A percentile compares a stretch with the other conserved stretches of the same genome.
These are phyloP conservation scores for Leucoptera coffeella DNA, from an alignment of 2,888 invertebrate species.

Conservation along the genomic window DNA sequence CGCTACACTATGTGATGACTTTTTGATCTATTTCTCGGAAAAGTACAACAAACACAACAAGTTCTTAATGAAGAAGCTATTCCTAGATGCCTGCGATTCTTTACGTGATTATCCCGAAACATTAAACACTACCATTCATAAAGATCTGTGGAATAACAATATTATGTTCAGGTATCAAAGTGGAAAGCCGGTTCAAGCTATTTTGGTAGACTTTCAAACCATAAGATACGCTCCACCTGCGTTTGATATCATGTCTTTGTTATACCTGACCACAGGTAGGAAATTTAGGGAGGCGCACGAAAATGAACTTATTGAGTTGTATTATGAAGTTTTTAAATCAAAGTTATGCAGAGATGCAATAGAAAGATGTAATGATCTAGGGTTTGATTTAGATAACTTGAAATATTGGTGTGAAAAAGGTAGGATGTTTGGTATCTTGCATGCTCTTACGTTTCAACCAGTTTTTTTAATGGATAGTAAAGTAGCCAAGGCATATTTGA, in stretches of 20 bases:
- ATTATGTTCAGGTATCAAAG: slow-evolving; percentile 22
- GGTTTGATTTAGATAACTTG: slow-evolving; percentile 13
- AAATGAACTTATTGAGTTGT: slow-evolving; percentile 13
- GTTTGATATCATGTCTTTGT: slow-evolving; percentile 16
- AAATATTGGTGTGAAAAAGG: slow-evolving; percentile 13
- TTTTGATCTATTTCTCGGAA: slow-evolving; percentile 17
- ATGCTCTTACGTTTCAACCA: slow-evolving; percentile 11
- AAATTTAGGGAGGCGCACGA: slow-evolving; percentile 18
- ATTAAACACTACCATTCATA: slow-evolving; percentile 26
- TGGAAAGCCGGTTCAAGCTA: slow-evolving; percentile 14
- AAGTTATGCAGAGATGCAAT: slow-evolving; percentile 13
- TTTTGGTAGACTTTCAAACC: slow-evolving; percentile 31
- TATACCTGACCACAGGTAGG: slow-evolving; percentile 20
- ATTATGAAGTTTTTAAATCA: slow-evolving; percentile 16
- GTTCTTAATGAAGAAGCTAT: too few species aligned
- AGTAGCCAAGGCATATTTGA: slow-evolving; percentile 12
- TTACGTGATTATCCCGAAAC: too few species aligned
- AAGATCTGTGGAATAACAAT: too few species aligned
- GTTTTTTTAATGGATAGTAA: slow-evolving; percentile 14
- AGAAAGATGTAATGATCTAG: slow-evolving; percentile 12
- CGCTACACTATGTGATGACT: slow-evolving; percentile 18
- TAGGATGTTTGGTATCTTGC: slow-evolving; percentile 14
- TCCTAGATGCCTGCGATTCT: too few species aligned
- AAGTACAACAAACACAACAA: slow-evolving; percentile 12
- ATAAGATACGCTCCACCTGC: slow-evolving; percentile 22